These are phyloP conservation scores for Drosophila quasianomalipes DNA, from an alignment of 2,888 invertebrate species.

Conservation along the genomic window DNA sequence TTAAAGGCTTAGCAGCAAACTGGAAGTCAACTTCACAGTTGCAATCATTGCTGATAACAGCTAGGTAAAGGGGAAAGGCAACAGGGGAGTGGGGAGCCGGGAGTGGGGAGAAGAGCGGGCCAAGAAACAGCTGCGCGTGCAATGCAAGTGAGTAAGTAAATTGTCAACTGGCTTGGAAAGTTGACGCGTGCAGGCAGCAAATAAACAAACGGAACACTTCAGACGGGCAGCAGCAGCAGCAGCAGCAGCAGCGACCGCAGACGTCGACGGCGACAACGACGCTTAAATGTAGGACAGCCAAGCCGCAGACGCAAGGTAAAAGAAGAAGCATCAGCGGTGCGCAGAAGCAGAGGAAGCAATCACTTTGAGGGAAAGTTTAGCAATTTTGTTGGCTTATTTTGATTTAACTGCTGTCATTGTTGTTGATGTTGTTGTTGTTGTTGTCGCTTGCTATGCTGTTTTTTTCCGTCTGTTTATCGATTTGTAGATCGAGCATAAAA, in stretches of 20 bases:
- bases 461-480: slow-evolving; percentile 60
- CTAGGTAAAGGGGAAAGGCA: background rate
- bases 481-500: slow-evolving; percentile 70
- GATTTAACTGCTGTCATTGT: slow-evolving; percentile 8
- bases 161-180: slow-evolving; percentile 67
- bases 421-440: slow-evolving; percentile 9
- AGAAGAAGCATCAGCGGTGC: slow-evolving; percentile 16
- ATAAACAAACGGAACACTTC: slow-evolving; percentile 63
- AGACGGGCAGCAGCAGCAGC: background rate
- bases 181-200: slow-evolving; percentile 55
- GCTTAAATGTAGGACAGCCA: slow-evolving; percentile 66
- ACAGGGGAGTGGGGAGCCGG: no score
- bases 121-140: slow-evolving; percentile 30
- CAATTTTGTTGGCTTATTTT: slow-evolving; percentile 37
- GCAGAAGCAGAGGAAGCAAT: slow-evolving; percentile 24
- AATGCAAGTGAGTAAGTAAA: slow-evolving; percentile 56
- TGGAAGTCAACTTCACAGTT: slow-evolving; percentile 17
- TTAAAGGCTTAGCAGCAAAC: slow-evolving; percentile 9
- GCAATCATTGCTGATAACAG: slow-evolving; percentile 24
- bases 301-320: slow-evolving; percentile 47
- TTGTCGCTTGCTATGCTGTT: slow-evolving; percentile 15
- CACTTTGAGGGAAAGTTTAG: slow-evolving; percentile 72
- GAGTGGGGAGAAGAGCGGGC: background rate
- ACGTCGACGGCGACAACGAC: slow-evolving; percentile 23
- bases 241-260: slow-evolving; percentile 13